Base-by-base conservation (phyloP, 1,140 invertebrate species). In the Cyrtorhinus lividipennis region DNA sequence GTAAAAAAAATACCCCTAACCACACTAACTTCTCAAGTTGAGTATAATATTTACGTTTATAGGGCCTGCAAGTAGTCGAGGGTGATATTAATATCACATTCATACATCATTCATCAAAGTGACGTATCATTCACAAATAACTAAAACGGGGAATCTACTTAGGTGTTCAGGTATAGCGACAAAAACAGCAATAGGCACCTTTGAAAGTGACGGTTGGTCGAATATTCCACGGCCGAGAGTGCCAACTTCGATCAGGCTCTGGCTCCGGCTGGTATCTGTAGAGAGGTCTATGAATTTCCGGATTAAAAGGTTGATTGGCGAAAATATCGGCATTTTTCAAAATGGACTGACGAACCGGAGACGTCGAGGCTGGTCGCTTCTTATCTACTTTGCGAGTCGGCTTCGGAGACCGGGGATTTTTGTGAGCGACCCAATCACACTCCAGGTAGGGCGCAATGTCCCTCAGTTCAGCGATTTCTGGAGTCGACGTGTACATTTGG, bases 401-500 rank as follows among this genome's bases (percentile, higher is more conserved):
- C 13, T 22, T 22, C 2, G 60, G 64, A 20, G 62, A 62, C 15
- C 60, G 3, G n/a, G 87, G 85, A 71, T 83, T 84, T 67, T 79
- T 79, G 70, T 90, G 85, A 8, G 87, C 84, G 26, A 85, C 79
- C 87, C 87, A 88, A 10, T 81, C 75, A 1, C 85, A 86, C 0
- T 83, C 79, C 62, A 89, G 72, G 73, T 89, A 87, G 0, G 85
- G 83, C 2, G 84, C 83, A 23, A 90, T 85, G 67, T 87, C 86
- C 1, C 82, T 76, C 0, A 90, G 73, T 68, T 90, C 87, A 63
- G 81, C 80, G 18, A 92, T 77, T 68, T 89, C 84, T 0, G 88
- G 88, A 24, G 84, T 81, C 0, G 88, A 91, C 0, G 86, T 86
- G 68, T 87, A 91, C 78, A 90, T 85, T 68, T 87, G 81, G 0